Base-by-base conservation (phyloP, 2,888 invertebrate genomes). In the Pterostichus madidus region DNA sequence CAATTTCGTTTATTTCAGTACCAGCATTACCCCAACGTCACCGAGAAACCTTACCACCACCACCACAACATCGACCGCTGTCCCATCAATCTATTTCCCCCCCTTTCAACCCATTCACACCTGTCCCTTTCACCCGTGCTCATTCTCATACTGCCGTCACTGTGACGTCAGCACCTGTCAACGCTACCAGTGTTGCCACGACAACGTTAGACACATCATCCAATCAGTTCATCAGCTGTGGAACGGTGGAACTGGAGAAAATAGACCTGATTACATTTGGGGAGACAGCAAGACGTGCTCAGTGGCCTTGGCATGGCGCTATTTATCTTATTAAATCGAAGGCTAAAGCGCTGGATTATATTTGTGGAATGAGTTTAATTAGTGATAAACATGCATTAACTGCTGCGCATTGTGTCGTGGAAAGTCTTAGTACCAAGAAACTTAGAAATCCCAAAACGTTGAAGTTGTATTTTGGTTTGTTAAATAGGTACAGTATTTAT, bases 231-330 rank as follows among this genome's bases (percentile, higher is more conserved):
- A 68, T 80, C 32, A 68, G 68, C 11, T 92, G 92, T 85, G 92
- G 92, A 0, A 89, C 88, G 76, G 91, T 91, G 46, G 85, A 89
- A 7, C 85, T 89, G 0, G 90, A 90, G 85, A 86, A 91, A 0
- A 90, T 90, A 84, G 92, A 92, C 0, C 87, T 93, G 79, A 91
- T 93, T 77, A 91, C 92, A 13, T 90, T 91, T 83, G 77, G 61
- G 0, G 15, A 82, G 10, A 7, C 13, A 10, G 92, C 92, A 0
- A 90, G 90, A 5, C 90, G 91, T 0, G 93, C 93, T 0, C 92
- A 94, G 86, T 94, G 93, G 93, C 94, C 94, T 0, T 94, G 94
- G 94, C 94, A 94, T 87, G 92, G 92, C 13, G 94, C 94, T 0
- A 87, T 94, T 0, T 94, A 93, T 87, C 91, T 86, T 32, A 85